Conservation (phyloP, 2,797 vertebrate species). For the Crypturellus tataupa region DNA sequence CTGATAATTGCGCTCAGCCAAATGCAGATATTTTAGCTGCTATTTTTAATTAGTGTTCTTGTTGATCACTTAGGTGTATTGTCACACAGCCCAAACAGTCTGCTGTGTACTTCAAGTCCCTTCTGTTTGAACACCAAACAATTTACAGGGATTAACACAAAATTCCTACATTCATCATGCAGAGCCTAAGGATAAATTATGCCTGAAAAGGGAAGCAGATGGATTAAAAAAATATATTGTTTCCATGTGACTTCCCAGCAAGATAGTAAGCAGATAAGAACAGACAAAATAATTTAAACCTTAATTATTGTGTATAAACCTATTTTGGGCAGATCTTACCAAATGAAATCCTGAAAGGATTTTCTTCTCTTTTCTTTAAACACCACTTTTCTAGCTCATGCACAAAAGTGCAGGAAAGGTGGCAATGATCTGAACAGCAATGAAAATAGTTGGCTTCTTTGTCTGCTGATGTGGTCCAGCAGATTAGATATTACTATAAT, state of each 20-base stretch:
- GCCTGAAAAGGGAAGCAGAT: background rate
- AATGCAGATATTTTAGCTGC: background rate
- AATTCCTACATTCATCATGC: background rate
- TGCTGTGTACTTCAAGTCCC: background rate
- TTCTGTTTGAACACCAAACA: background rate
- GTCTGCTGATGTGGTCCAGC: background rate
- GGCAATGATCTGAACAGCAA: background rate
- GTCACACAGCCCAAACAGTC: background rate
- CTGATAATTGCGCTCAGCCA: background rate
- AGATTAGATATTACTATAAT: background rate
- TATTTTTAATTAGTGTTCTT: background rate
- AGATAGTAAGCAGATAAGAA: background rate
- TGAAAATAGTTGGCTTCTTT: background rate
- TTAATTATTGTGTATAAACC: conserved; percentile 6
- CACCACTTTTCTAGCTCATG: background rate
- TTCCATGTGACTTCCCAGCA: background rate
- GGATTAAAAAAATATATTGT: background rate
- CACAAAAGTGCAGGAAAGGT: background rate
- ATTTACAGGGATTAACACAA: background rate
- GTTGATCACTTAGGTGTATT: background rate
- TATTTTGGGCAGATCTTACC: background rate
- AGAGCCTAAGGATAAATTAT: background rate
- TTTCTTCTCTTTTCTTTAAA: background rate
- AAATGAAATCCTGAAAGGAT: background rate
- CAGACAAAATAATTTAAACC: background rate